These are phyloP conservation scores for Phasia obesa DNA, from an alignment of 2,888 invertebrate genomes.

Conservation along the genomic window DNA sequence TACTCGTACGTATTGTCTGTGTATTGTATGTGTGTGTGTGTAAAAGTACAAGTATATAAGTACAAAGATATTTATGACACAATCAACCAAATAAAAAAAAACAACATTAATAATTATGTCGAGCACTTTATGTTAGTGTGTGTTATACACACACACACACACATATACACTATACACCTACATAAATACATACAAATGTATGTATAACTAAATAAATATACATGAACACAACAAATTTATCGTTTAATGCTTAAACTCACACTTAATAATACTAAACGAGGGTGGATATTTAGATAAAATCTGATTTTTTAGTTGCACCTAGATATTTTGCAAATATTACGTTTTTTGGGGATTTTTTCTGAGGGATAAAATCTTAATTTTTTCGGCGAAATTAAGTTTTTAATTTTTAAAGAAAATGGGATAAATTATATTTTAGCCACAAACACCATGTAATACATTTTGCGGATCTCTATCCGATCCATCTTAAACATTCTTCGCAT, in stretches of 20 bases:
- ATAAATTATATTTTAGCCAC: too few species aligned
- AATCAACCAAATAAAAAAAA: constrained; percentile 9
- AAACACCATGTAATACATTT: too few species aligned
- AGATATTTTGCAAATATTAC: too few species aligned
- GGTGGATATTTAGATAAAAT: too few species aligned
- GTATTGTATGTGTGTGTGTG: not conserved
- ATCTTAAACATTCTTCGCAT: too few species aligned
- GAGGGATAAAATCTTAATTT: too few species aligned
- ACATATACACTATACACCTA: not conserved
- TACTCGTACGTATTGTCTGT: not conserved
- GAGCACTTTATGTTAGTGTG: not conserved
- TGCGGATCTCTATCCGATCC: too few species aligned
- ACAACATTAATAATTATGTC: constrained; percentile 33
- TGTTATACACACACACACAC: constrained; percentile 10
- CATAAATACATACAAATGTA: not conserved
- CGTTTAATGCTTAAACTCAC: constrained; percentile 22
- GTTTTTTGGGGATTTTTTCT: too few species aligned
- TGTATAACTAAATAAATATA: constrained; percentile 26
- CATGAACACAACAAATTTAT: constrained; percentile 31
- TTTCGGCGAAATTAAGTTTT: too few species aligned
- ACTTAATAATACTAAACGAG: not conserved
- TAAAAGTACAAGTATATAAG: not conserved
- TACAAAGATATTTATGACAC: constrained; percentile 1
- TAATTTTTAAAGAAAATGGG: too few species aligned
- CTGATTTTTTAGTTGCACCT: too few species aligned